These are phyloP conservation scores for Sitodiplosis mosellana DNA, from an alignment of 1,140 invertebrate genomes.

Conservation along the genomic window DNA sequence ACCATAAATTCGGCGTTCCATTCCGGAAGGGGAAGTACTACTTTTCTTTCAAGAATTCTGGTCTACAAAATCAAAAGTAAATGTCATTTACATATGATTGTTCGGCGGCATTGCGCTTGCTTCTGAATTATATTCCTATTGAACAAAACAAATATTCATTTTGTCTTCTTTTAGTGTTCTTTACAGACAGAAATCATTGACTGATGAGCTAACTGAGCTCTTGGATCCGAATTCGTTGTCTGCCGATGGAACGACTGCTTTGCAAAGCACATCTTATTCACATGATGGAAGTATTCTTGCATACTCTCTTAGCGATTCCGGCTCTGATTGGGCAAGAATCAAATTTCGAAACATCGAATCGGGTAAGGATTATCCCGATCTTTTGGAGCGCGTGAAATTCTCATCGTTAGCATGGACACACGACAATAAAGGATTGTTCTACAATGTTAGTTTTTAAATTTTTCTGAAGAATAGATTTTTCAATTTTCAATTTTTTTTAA, in stretches of 20 bases:
- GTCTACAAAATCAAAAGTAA: conserved; percentile 86
- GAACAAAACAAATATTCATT: no score
- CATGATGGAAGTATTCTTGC: conserved; percentile 80
- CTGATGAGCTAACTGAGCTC: conserved; percentile 70
- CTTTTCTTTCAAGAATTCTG: conserved; percentile 86
- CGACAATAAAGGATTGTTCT: conserved; percentile 89
- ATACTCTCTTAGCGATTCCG: conserved; percentile 78
- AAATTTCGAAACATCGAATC: conserved; percentile 60
- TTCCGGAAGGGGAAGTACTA: conserved; percentile 66
- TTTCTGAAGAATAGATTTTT: neutral
- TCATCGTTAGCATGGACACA: conserved; percentile 84
- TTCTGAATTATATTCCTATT: neutral
- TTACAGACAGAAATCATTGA: conserved; percentile 72
- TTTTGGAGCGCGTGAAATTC: conserved; percentile 82
- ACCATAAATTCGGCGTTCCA: conserved; percentile 84
- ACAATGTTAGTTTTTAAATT: conserved; percentile 43
- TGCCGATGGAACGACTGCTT: conserved; percentile 79
- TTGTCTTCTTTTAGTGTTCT: conserved; percentile 47
- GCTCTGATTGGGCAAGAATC: conserved; percentile 91
- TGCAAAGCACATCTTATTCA: conserved; percentile 65
- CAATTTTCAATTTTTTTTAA: conserved; percentile 12
- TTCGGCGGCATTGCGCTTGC: no score
- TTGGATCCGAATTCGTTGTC: conserved; percentile 87
- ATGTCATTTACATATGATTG: no score
- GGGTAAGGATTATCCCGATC: conserved; percentile 72